Conservation (phyloP, 2,888 invertebrate species). For the Heliconius aoede region DNA sequence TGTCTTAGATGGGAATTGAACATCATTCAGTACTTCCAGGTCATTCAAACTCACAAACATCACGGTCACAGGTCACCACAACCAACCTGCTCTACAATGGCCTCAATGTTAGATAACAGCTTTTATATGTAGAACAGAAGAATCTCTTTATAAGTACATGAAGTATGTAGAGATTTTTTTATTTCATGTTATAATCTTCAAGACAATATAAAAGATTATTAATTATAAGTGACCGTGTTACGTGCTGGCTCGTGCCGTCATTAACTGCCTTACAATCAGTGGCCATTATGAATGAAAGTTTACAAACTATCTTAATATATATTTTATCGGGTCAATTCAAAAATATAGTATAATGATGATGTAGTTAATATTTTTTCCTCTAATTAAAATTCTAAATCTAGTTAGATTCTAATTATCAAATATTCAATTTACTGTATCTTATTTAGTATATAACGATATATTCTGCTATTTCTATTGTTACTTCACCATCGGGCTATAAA, state of each 20-base stretch:
- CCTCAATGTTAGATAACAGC: background rate
- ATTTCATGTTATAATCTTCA: background rate
- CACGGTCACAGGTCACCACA: too few species aligned
- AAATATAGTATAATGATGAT: background rate
- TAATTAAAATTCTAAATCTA: too few species aligned
- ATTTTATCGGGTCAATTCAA: background rate
- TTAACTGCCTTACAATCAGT: slow-evolving; percentile 24
- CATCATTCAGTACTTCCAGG: too few species aligned
- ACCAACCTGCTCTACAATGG: too few species aligned
- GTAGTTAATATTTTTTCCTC: too few species aligned
- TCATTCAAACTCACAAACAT: too few species aligned
- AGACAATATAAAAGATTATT: background rate
- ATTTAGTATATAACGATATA: too few species aligned
- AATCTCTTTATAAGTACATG: background rate
- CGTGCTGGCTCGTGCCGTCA: slow-evolving; percentile 37
- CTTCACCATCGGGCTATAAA: too few species aligned
- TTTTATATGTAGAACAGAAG: background rate
- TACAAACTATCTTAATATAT: slow-evolving; percentile 15
- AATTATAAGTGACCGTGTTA: slow-evolving; percentile 43
- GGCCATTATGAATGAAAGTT: slow-evolving; percentile 27
- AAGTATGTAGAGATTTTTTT: background rate
- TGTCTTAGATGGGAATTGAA: too few species aligned
- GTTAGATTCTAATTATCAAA: too few species aligned
- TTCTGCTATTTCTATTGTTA: too few species aligned
- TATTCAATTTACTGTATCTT: too few species aligned